Base-by-base conservation (phyloP, 2,113 vertebrate genomes). In the Petroica traversi region DNA sequence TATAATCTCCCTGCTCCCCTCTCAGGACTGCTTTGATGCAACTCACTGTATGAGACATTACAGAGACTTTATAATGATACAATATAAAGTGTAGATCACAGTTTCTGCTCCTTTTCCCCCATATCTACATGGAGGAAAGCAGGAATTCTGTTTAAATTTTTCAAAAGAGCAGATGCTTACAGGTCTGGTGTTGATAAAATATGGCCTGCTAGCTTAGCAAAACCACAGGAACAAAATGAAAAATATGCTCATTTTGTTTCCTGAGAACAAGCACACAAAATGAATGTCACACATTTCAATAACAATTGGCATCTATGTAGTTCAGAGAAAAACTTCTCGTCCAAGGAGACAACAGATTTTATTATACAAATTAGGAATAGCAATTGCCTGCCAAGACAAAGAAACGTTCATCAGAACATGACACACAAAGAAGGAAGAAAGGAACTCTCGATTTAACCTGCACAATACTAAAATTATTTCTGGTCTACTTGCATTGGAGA, bases 251-350 rank as follows among this genome's bases (percentile, higher is more conserved):
- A 73, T 89, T 95, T 82, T 14, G 19, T 74, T 95, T 91, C 87
- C 78, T 76, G 58, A 95, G 89, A 95, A 88, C 85, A 95, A 94
- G 91, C 81, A 95, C 20, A 85, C 33, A 66, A 91, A 94, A 96
- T 85, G 34, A 94, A 91, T 84, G 88, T 69, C 79, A 80, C 0
- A 0, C 89, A 95, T 95, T 95, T 96, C 93, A 92, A 41, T 61
- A 96, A 85, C 89, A 88, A 88, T 83, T 2, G 33, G 34, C 2
- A 0, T 69, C 85, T 59, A 15, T 73, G 77, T 55, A 85, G 81
- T 92, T 88, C 63, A 85, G 77, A 88, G 75, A 63, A 86, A 94
- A 96, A 83, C 78, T 89, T 89, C 69, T 93, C 87, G 85, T 96
- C 78, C 78, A 77, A 74, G 51, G 85, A 96, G 92, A 96, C 82